These are phyloP conservation scores for Crocuta crocuta DNA, from an alignment of 2,113 vertebrate genomes.

Conservation along the genomic window DNA sequence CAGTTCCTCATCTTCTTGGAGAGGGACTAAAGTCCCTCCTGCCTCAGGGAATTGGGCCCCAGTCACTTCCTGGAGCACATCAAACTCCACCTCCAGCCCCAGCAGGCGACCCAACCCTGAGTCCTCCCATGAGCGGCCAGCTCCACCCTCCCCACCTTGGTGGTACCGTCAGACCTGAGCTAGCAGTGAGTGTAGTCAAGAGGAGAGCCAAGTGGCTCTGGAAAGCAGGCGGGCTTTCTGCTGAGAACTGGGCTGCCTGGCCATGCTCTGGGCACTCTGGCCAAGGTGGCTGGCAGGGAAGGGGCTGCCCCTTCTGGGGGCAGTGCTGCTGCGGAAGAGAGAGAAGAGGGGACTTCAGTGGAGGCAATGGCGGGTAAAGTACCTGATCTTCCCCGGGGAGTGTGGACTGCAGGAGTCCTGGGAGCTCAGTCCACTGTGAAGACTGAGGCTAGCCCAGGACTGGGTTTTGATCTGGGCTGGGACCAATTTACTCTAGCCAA, in stretches of 20 bases:
- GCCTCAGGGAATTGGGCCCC: not conserved
- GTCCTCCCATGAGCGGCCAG: not conserved
- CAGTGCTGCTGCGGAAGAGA: constrained; percentile 75
- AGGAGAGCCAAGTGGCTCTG: not conserved
- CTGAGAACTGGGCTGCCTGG: not conserved
- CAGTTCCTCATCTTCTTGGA: not conserved
- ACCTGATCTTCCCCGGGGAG: not conserved
- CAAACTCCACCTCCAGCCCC: constrained; percentile 62
- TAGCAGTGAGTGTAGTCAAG: not conserved
- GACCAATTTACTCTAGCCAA: not conserved
- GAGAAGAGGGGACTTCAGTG: constrained; percentile 77
- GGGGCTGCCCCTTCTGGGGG: constrained; percentile 83
- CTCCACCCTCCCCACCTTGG: constrained; percentile 56
- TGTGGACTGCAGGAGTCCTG: not conserved
- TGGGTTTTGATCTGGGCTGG: not conserved
- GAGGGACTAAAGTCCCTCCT: not conserved
- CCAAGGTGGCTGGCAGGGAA: constrained; percentile 62
- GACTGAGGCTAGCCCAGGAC: not conserved
- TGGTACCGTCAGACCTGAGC: constrained; percentile 60
- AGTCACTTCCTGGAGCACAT: constrained; percentile 53
- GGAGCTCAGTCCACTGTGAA: not conserved
- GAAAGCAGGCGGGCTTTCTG: not conserved
- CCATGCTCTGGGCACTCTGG: constrained; percentile 82
- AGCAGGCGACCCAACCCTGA: not conserved
- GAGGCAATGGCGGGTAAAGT: constrained; percentile 80